Percentiles rank a stretch among this genome's conserved stretches.
These are phyloP conservation scores for Henicopernis longicauda DNA, from an alignment of 2,113 vertebrate genomes.

Conservation along the genomic window DNA sequence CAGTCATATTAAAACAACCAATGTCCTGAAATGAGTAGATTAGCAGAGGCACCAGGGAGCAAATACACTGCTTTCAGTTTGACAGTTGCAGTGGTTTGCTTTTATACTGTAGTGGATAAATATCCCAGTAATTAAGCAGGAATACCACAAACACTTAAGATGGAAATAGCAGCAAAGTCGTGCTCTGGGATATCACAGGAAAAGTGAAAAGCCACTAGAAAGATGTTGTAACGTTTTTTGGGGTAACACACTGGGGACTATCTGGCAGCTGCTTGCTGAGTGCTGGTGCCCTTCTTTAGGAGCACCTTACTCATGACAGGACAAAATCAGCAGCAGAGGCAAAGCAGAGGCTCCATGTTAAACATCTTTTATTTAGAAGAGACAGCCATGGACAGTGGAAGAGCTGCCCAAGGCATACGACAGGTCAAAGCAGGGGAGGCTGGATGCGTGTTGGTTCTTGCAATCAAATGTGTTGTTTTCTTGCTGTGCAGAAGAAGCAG, in stretches of 20 bases:
- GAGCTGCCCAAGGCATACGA: neutral
- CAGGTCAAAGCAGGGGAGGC: neutral
- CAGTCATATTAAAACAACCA: neutral
- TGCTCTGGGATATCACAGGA: neutral
- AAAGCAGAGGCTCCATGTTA: neutral
- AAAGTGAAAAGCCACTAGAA: neutral
- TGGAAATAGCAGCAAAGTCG: neutral
- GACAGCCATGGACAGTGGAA: neutral
- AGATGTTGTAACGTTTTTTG: accelerated
- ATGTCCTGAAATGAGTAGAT: neutral
- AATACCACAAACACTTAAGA: neutral
- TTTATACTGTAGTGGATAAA: neutral
- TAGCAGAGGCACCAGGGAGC: neutral
- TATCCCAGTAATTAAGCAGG: neutral
- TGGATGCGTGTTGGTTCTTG: neutral
- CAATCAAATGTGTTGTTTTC: neutral
- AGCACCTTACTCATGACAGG: neutral
- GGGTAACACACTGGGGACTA: neutral
- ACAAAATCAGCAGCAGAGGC: neutral
- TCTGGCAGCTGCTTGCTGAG: neutral
- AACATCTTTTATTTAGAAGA: neutral
- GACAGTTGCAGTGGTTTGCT: neutral
- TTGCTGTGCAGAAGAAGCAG: accelerated
- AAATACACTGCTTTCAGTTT: neutral
- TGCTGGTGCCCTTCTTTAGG: neutral